phyloP scores from a whole-genome alignment of 2,113 vertebrate genomes.

The Seriola rivoliana region DNA sequence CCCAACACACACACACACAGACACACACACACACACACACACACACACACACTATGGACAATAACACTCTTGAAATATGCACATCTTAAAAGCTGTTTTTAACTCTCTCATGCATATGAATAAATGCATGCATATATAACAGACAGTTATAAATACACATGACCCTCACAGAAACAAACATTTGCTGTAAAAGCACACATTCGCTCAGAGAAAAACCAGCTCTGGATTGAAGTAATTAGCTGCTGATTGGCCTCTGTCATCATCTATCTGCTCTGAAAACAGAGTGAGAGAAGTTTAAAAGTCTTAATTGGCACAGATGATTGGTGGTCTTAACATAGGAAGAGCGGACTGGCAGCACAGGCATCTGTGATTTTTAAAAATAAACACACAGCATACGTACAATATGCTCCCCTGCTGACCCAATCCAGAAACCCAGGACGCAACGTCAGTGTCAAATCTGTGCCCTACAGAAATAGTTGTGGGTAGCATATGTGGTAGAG shows the following conservation, averaged over 20 bases:
- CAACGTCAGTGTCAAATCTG: conserved; percentile 65
- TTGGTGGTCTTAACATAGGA: conserved; percentile 71
- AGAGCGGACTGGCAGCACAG: conserved; percentile 62
- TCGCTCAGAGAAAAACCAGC: conserved; percentile 51
- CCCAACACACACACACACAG: neutral
- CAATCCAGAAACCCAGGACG: conserved; percentile 66
- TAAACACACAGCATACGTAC: conserved; percentile 77
- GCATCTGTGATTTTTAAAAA: conserved; percentile 80
- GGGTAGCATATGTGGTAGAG: conserved; percentile 68
- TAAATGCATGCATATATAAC: conserved; percentile 31
- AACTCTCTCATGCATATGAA: conserved; percentile 7
- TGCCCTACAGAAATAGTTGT: conserved; percentile 62
- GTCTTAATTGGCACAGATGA: conserved; percentile 77
- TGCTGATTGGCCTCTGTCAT: conserved; percentile 73
- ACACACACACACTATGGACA: conserved; percentile 16
- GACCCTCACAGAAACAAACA: conserved; percentile 51
- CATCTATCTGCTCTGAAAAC: conserved; percentile 62
- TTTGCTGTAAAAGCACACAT: conserved; percentile 45
- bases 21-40: neutral
- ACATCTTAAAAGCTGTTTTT: conserved; percentile 36
- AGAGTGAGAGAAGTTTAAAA: conserved; percentile 70
- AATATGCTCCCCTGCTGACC: conserved; percentile 72
- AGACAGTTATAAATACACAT: conserved; percentile 44
- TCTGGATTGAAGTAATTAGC: conserved; percentile 71
- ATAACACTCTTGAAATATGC: conserved; percentile 11